A percentile compares a stretch with the other conserved stretches of the same genome.
Evolutionary conservation across 1,140 invertebrate species (phyloP).

Genomic region (Atta texana): DNA sequence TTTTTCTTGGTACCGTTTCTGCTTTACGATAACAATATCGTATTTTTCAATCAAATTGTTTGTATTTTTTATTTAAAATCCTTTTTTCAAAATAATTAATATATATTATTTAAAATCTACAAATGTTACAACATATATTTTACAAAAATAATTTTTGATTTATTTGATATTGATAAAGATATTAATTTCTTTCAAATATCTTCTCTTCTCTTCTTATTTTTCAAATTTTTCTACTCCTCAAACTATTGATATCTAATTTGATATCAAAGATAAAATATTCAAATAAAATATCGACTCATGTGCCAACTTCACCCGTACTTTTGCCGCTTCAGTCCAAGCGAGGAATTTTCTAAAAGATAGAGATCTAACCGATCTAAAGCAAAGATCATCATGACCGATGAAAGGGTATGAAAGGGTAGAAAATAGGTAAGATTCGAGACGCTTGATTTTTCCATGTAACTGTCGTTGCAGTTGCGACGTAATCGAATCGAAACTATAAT

Average conservation of each 20-base stretch:
- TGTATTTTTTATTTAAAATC: neutral
- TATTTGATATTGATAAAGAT: neutral
- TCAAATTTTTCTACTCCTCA: no score
- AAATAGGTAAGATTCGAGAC: conserved; percentile 25
- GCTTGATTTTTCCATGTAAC: conserved; percentile 53
- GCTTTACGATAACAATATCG: neutral
- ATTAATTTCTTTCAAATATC: neutral
- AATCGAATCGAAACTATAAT: conserved; percentile 70
- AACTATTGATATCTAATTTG: neutral
- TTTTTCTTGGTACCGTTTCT: neutral
- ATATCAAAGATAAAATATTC: neutral
- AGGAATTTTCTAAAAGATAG: conserved; percentile 1
- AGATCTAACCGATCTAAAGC: conserved; percentile 29
- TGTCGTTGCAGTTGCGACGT: conserved; percentile 62
- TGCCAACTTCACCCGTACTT: no score
- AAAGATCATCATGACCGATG: conserved; percentile 40
- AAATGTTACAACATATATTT: neutral
- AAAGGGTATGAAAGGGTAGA: conserved; percentile 48
- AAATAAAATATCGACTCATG: neutral
- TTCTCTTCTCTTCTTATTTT: neutral
- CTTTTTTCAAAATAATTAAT: conserved; percentile 7
- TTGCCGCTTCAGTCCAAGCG: neutral
- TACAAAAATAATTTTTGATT: neutral
- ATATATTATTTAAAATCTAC: neutral
- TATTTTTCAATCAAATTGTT: neutral